Evolutionary conservation across 2,888 invertebrate genomes (phyloP), one percentile per base, ranked within the genome.

Genomic region (Sthenelais limicola): DNA sequence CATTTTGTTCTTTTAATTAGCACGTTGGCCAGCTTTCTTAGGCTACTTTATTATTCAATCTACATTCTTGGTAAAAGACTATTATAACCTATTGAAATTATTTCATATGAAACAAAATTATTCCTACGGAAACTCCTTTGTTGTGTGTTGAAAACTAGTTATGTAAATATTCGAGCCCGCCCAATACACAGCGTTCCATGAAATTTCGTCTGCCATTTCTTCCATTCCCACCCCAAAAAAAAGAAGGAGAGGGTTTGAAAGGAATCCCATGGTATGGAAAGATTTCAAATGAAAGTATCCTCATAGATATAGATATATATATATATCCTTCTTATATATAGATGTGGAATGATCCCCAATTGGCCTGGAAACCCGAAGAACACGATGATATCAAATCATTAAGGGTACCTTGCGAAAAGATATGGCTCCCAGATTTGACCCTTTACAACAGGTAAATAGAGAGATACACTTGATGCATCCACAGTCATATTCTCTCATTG

Each of bases 371-470:
- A 26, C 52, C 52, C 1, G 26, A 54, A 24, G 54, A 56, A 5
- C 56, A 32, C 28, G 70, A 35, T 15, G 54, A 43, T 7, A 51
- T 70, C n/a, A 54, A 30, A 21, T 28, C 24, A 3, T 38, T 54
- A 15, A 21, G 38, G 54, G 52, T 70, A 3, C 70, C 70, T 12
- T 18, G 18, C 56, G 12, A 26, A 18, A 33, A 56, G 26, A 43
- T 70, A 3, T 70, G 70, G 70, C 32, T 3, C 28, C 70, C 70
- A 3, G 70, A 70, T 32, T 54, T 70, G 9, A 30, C 28, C 3
- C 54, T 70, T 43, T 70, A 54, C 43, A 70, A 70, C 54, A 51
- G 38, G 70, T 70, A 43, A 70, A 56, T 70, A 62, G 12, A 43
- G 12, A 12, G 18, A 43, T 12, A 43, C 43, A 9, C 43, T 43